These are phyloP conservation scores for Hirtodrosophila duncani DNA, from an alignment of 2,888 invertebrate species.

Conservation along the genomic window DNA sequence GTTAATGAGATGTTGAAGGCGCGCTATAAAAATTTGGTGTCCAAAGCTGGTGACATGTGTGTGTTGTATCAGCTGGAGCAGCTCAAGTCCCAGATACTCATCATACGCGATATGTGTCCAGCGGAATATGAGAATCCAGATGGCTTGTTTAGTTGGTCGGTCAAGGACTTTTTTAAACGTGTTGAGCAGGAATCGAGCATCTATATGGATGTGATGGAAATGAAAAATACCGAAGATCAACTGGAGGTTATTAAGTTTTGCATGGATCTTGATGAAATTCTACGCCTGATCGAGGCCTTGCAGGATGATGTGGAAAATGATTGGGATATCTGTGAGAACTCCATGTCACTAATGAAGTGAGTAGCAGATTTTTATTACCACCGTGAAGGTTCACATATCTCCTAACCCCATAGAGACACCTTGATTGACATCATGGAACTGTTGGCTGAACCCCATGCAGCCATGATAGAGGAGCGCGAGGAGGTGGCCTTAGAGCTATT, in stretches of 20 bases:
- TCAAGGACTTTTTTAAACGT: slow-evolving; percentile 28
- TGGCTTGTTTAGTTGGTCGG: slow-evolving; percentile 47
- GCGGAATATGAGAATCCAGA: background rate
- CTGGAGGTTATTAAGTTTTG: slow-evolving; percentile 41
- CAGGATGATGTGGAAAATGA: slow-evolving; percentile 5
- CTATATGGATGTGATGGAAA: slow-evolving; percentile 37
- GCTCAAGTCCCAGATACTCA: slow-evolving; percentile 8
- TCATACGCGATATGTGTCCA: slow-evolving; percentile 11
- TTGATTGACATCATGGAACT: background rate
- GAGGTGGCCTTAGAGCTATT: background rate
- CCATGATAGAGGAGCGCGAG: background rate
- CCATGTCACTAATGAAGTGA: slow-evolving; percentile 28
- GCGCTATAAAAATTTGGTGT: slow-evolving; percentile 25
- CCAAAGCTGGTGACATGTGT: slow-evolving; percentile 19
- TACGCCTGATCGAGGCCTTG: slow-evolving; percentile 24
- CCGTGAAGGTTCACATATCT: background rate
- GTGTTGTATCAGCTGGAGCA: slow-evolving; percentile 28
- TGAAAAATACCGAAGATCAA: slow-evolving; percentile 7
- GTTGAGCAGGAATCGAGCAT: slow-evolving; percentile 17
- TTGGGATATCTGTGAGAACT: slow-evolving; percentile 1
- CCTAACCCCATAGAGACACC: background rate
- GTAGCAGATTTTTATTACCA: background rate
- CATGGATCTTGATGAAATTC: slow-evolving; percentile 32
- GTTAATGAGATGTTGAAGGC: slow-evolving; percentile 14
- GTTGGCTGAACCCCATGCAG: background rate